A percentile compares a stretch with the other conserved stretches of the same genome.
Conservation (phyloP, 1,140 invertebrate genomes). For the Temnothorax curvispinosus region DNA sequence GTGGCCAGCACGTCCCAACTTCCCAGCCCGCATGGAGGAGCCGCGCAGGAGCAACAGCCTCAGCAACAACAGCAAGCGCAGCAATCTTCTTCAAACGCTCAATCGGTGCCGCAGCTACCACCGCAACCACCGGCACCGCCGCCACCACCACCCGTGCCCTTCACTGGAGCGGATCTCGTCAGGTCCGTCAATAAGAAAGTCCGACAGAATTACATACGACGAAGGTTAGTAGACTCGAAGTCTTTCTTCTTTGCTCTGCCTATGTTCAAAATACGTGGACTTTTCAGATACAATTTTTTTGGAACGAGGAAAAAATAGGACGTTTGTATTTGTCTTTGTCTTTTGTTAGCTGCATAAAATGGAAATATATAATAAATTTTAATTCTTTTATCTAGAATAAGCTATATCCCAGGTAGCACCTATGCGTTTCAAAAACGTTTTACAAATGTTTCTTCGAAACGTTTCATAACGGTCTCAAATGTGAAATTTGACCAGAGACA, state of each 20-base stretch:
- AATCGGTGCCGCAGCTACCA: constrained; percentile 69
- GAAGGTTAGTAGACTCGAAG: constrained; percentile 72
- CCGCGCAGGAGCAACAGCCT: constrained; percentile 79
- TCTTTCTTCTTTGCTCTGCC: neutral
- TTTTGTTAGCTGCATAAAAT: neutral
- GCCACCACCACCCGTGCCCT: constrained; percentile 85
- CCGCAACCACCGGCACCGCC: constrained; percentile 85
- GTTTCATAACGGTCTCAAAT: too few relatives aligned
- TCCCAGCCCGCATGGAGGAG: constrained; percentile 90
- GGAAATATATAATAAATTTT: neutral
- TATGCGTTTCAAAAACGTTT: too few relatives aligned
- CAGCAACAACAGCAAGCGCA: constrained; percentile 24
- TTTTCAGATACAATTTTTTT: neutral
- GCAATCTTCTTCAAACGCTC: constrained; percentile 46
- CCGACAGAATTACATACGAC: constrained; percentile 83
- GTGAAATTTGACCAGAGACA: too few relatives aligned
- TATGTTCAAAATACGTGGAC: neutral
- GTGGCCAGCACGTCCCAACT: constrained; percentile 90
- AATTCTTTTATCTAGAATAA: neutral
- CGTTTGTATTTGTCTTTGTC: neutral
- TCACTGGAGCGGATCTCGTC: constrained; percentile 91
- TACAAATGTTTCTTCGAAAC: too few relatives aligned
- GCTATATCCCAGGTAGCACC: neutral
- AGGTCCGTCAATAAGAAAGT: constrained; percentile 94
- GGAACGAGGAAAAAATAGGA: neutral